Evolutionary conservation across 2,888 invertebrate genomes (phyloP), one percentile per base, ranked within the genome.

Genomic region (Sinentomon sp.): DNA sequence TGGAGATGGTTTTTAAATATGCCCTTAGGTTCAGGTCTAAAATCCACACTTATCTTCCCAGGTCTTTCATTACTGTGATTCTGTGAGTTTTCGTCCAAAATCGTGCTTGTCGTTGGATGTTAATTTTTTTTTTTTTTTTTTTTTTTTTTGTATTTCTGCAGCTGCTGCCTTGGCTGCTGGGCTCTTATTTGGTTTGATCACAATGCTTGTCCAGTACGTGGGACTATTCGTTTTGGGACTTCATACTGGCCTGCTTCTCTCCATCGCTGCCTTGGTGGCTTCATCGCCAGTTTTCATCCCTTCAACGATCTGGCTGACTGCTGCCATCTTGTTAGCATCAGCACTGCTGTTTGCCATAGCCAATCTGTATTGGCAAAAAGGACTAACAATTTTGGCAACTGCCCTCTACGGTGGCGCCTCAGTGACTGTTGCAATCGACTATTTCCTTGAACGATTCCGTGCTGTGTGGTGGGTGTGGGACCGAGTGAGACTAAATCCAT

Each of bases 181-280:
- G 9, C 53, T 75, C 16, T 56, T 76, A 25, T 71, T 73, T 46
- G 76, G 76, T 10, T 61, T 75, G 37, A 70, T 76, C 47, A 75
- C 74, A 9, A 72, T 73, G 69, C 59, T 76, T 46, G 72, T 76
- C 36, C 73, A 73, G 48, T 74, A 75, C 49, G 71, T 75, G 23
- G 75, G 75, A 5, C 62, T 77, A 35, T 76, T 76, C 53, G 68
- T 75, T 62, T 68, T 70, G 16, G 76, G 76, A 21, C 65, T 76
- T 45, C 72, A 74, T 50, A 66, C 72, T 1, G 76, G 76, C 16
- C 53, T 73, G 13, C 57, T 69, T 37, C 47, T 64, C 17, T 67
- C 64, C 4, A 49, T 68, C 27, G 65, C 59, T 3, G 60, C 62
- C 2, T 55, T 69, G 32, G 58, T 65, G 21, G n/a, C n/a, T n/a